These are phyloP conservation scores for Morphnarchus princeps DNA, from an alignment of 2,113 vertebrate genomes.

Conservation along the genomic window DNA sequence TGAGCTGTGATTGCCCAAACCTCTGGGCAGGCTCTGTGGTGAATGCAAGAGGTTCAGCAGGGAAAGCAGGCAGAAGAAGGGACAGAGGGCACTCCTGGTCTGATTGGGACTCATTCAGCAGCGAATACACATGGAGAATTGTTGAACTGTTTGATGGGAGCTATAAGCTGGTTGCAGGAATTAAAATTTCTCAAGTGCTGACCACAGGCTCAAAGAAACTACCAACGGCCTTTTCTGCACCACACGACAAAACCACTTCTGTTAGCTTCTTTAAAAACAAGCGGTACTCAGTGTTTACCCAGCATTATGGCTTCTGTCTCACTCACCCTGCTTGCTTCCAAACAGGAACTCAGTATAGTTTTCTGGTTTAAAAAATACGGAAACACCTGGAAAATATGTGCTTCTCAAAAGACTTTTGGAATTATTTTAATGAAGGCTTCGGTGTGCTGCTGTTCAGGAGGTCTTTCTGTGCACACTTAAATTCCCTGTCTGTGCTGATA, in stretches of 20 bases:
- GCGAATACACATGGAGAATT: not conserved
- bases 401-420: not conserved
- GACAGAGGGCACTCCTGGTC: not conserved
- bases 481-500: not conserved
- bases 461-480: not conserved
- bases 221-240: not conserved
- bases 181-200: not conserved
- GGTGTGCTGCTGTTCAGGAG: not conserved
- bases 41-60: not conserved
- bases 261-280: not conserved
- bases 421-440: not conserved
- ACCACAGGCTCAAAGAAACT: not conserved
- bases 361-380: not conserved
- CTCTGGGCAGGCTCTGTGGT: not conserved
- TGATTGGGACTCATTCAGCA: not conserved
- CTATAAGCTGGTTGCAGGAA: not conserved
- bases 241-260: not conserved
- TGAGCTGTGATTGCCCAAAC: not conserved
- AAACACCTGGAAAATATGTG: not conserved
- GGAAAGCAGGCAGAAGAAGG: not conserved
- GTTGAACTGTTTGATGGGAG: not conserved
- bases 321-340: not conserved
- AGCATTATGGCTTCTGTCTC: not conserved
- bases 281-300: not conserved
- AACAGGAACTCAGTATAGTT: not conserved